Evolutionary conservation across 2,888 invertebrate species (phyloP).

Genomic region (Pachliopta kotzebuea): DNA sequence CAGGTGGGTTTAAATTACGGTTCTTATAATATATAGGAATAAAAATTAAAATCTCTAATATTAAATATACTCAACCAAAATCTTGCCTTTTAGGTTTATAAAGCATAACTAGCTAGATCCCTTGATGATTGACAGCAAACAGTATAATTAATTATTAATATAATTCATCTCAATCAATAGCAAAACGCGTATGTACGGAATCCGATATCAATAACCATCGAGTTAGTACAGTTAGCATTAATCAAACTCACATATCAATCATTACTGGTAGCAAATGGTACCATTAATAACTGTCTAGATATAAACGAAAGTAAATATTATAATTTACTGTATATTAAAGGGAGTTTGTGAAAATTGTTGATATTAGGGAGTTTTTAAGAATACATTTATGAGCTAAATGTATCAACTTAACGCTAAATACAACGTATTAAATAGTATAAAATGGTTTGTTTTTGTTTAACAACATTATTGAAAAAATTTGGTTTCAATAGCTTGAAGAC

Average conservation of each 20-base stretch:
- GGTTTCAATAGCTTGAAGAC: too few relatives aligned
- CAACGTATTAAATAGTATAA: not conserved
- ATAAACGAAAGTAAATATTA: not conserved
- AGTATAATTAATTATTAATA: not conserved
- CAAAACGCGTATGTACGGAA: not conserved
- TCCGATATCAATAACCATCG: not conserved
- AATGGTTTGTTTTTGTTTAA: not conserved
- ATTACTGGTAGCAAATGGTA: not conserved
- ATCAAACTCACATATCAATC: constrained; percentile 6
- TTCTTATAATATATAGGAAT: too few relatives aligned
- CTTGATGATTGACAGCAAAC: not conserved
- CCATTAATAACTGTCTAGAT: constrained; percentile 3
- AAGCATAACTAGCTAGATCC: not conserved
- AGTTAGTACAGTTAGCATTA: not conserved
- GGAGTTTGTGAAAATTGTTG: not conserved
- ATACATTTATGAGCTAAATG: not conserved
- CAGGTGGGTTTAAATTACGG: too few relatives aligned
- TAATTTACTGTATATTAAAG: not conserved
- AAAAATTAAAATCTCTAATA: too few relatives aligned
- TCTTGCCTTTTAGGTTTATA: not conserved
- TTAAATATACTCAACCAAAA: too few relatives aligned
- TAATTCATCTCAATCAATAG: constrained; percentile 4
- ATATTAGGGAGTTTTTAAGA: not conserved
- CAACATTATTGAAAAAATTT: too few relatives aligned
- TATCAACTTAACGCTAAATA: not conserved